A percentile compares a stretch with the other conserved stretches of the same genome.
These are phyloP conservation scores for Halictus quadricinctus DNA, from an alignment of 2,888 invertebrate species.

Conservation along the genomic window DNA sequence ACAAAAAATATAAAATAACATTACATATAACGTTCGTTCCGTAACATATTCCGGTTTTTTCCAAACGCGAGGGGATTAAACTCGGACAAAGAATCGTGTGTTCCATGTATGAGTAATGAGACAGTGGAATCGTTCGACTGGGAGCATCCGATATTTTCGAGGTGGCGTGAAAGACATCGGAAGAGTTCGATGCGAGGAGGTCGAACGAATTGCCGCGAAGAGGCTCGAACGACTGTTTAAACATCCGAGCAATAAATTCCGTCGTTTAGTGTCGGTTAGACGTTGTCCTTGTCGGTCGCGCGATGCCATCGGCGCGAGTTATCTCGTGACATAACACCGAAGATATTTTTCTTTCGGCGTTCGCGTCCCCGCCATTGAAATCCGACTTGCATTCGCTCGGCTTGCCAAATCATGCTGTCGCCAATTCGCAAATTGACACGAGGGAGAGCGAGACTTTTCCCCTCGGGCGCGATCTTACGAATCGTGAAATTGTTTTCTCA, in stretches of 20 bases:
- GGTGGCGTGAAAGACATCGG: not conserved
- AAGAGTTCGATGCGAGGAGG: not conserved
- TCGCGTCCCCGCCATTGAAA: not conserved
- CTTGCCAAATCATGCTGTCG: conserved; percentile 37
- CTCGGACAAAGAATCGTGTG: not conserved
- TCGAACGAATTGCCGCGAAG: not conserved
- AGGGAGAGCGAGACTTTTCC: not conserved
- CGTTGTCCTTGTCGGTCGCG: conserved; percentile 39
- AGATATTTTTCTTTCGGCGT: conserved; percentile 41
- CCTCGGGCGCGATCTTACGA: not conserved
- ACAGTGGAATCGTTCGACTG: not conserved
- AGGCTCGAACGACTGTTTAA: not conserved
- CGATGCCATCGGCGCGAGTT: conserved; percentile 36
- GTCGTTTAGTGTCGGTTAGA: not conserved
- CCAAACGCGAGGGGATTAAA: not conserved
- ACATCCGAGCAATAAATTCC: conserved; percentile 25
- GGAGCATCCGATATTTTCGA: not conserved
- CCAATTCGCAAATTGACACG: conserved; percentile 30
- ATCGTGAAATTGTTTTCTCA: not conserved
- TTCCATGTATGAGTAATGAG: not conserved
- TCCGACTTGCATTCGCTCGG: not conserved
- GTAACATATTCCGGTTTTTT: not conserved
- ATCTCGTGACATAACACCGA: conserved; percentile 38
- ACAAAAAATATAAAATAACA: not conserved
- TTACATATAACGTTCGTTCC: not conserved